phyloP scores from a whole-genome alignment of 2,113 vertebrate species.

The Mus spicilegus region DNA sequence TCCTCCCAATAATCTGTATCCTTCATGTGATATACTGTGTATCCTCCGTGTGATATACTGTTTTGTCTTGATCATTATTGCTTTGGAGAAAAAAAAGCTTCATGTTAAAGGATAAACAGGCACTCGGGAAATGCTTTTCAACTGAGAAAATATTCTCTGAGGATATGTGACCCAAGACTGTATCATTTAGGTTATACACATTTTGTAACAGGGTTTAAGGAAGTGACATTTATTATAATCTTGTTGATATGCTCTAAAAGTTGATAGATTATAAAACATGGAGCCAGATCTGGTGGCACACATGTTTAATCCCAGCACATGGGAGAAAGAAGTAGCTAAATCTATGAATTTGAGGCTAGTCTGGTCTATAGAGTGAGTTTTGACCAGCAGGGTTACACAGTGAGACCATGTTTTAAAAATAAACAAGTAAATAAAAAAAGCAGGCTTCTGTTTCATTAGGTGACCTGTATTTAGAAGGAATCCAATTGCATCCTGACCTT shows the following conservation, averaged over 20 bases:
- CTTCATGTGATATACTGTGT: not conserved
- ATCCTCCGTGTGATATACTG: not conserved
- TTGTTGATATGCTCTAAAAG: conserved; percentile 28
- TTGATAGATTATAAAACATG: not conserved
- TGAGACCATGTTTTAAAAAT: not conserved
- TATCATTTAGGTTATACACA: not conserved
- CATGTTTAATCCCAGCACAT: not conserved
- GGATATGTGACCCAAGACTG: conserved; percentile 9
- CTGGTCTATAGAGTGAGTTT: not conserved
- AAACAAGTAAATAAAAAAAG: conserved; percentile 7
- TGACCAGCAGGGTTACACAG: not conserved
- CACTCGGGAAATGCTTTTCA: not conserved
- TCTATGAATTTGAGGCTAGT: not conserved
- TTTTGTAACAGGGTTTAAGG: conserved; percentile 14
- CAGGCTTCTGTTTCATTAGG: conserved; percentile 14
- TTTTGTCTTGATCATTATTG: not conserved
- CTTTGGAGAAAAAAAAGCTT: not conserved
- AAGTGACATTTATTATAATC: not conserved
- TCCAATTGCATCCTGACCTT: not conserved
- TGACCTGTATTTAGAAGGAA: conserved; percentile 16
- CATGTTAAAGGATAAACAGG: not conserved
- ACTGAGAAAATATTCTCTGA: conserved; percentile 42
- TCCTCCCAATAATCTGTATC: not conserved
- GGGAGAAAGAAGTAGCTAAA: no score
- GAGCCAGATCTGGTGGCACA: not conserved